Evolutionary conservation across 2,888 invertebrate genomes (phyloP), one percentile per base, ranked within the genome.

Genomic region (Drosophila suboccidentalis): DNA sequence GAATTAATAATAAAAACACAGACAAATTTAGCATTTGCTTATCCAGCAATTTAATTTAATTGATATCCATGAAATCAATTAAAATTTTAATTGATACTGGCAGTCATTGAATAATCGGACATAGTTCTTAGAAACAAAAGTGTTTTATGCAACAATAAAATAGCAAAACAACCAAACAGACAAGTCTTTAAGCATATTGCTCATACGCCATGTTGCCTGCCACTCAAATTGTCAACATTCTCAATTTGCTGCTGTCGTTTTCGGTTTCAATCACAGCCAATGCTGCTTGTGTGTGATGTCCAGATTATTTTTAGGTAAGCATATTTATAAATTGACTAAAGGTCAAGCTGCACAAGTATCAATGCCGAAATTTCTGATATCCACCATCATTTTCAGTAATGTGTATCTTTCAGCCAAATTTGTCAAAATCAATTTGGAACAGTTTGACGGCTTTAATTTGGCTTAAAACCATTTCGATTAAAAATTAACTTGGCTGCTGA

Each of bases 31-130:
- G 13, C 29, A 41, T 26, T 17, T 51, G 26, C 29, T 10, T 39
- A 4, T 44, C 26, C 2, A 39, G 34, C 57, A 61, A 55, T 51
- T 59, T 29, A 29, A 17, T 68, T 69, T 59, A 55, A 74, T 74
- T 73, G 67, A 46, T 55, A 44, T 73, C 29, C 36, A 50, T 73
- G n/a, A 49, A 59, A 65, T 38, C 43, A n/a, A 63, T 58, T 64
- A 19, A 19, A 43, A n/a, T 17, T 55, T 47, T 9, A 59, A 49
- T 60, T 46, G 59, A 26, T 29, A 17, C 11, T 36, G 43, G 26
- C 15, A 10, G n/a, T 15, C 9, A 17, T 4, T 41, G n/a, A 43
- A 32, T 32, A 13, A 15, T 5, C 26, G n/a, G 19, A 44, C 19
- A 29, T 29, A 22, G 13, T 17, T 38, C 3, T 29, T 13, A n/a